Percentiles rank a stretch among this genome's conserved stretches.
phyloP scores from a whole-genome alignment of 2,113 vertebrate genomes.

The Meleagris gallopavo region DNA sequence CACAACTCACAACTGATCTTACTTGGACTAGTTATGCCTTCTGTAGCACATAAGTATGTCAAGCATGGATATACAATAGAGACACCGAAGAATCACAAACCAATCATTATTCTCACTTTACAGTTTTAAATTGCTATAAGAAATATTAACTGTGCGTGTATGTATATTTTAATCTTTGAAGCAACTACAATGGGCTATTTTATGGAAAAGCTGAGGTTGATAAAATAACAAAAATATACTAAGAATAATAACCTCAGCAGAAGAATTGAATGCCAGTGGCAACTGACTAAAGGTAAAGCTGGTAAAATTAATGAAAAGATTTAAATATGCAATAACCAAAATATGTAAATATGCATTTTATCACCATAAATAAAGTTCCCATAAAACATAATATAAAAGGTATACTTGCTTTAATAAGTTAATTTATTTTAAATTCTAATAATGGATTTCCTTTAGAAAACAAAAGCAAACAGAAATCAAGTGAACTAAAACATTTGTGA shows the following conservation, averaged over 20 bases:
- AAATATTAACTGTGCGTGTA: no score
- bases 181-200: not conserved
- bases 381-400: not conserved
- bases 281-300: not conserved
- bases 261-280: not conserved
- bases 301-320: not conserved
- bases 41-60: not conserved
- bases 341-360: not conserved
- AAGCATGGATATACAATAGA: not conserved
- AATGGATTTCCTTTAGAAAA: not conserved
- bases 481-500: not conserved
- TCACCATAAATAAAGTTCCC: not conserved
- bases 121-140: not conserved
- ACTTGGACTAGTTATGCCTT: not conserved
- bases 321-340: not conserved
- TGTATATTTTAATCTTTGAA: not conserved
- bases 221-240: not conserved
- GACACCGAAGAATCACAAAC: not conserved
- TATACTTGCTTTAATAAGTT: not conserved
- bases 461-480: not conserved
- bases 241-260: not conserved
- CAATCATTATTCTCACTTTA: not conserved
- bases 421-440: not conserved
- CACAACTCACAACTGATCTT: accelerated
- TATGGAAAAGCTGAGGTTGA: not conserved